Conservation (phyloP, 2,888 invertebrate genomes). For the Apotomis capreana region DNA sequence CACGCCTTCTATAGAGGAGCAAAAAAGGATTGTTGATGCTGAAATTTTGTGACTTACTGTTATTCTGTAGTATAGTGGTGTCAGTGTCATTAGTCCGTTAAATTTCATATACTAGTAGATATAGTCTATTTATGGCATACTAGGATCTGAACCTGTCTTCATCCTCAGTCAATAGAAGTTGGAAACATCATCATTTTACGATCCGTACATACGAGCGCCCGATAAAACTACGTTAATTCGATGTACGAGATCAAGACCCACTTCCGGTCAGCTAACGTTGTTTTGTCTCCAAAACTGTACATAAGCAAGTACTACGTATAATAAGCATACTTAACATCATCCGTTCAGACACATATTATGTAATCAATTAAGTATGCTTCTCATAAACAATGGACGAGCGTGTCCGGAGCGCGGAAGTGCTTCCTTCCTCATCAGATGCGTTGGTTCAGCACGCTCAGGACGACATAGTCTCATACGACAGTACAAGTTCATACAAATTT, state of each 20-base stretch:
- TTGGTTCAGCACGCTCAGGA: not conserved
- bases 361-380: conserved; percentile 33
- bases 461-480: conserved; percentile 5
- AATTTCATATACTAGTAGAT: too few species aligned
- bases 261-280: too few species aligned
- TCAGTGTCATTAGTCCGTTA: too few species aligned
- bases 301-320: not conserved
- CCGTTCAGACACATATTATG: conserved; percentile 17
- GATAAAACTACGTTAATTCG: too few species aligned
- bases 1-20: conserved; percentile 26
- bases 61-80: too few species aligned
- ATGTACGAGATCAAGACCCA: too few species aligned
- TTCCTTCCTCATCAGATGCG: conserved; percentile 25
- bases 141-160: too few species aligned
- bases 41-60: not conserved
- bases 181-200: too few species aligned
- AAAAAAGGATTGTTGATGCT: conserved; percentile 17
- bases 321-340: conserved; percentile 14
- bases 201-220: too few species aligned
- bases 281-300: too few species aligned
- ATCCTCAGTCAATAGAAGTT: too few species aligned
- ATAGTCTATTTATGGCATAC: too few species aligned
- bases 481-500: not conserved
- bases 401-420: conserved; percentile 28
- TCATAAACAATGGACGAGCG: conserved; percentile 33